phyloP scores from a whole-genome alignment of 92 coral and sea anemone genomes.

The Blastomussa wellsi region DNA sequence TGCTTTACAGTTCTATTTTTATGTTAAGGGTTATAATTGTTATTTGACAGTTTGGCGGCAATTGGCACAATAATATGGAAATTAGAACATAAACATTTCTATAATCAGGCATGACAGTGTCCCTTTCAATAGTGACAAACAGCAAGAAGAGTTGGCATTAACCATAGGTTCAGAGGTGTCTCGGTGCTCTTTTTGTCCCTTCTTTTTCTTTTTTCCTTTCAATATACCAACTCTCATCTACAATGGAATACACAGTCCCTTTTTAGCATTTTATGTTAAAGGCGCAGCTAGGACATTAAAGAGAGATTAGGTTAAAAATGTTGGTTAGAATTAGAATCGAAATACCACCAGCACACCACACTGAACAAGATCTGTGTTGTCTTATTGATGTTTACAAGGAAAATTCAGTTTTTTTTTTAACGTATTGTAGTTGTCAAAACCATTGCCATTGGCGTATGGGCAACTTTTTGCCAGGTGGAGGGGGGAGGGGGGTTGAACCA shows the following conservation, averaged over 20 bases:
- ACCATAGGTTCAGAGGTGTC: slow-evolving; percentile 41
- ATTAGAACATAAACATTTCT: too few relatives aligned
- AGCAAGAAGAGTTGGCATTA: slow-evolving; percentile 16
- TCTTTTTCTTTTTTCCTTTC: slow-evolving; percentile 89
- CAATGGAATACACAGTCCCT: slow-evolving; percentile 14
- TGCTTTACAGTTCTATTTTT: neutral
- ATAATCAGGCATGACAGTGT: too few relatives aligned
- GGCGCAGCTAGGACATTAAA: neutral
- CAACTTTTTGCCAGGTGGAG: too few relatives aligned
- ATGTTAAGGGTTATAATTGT: neutral
- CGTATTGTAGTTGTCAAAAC: too few relatives aligned
- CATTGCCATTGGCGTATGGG: too few relatives aligned
- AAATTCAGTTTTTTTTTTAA: too few relatives aligned
- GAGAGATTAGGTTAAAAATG: neutral
- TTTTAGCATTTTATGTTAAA: neutral
- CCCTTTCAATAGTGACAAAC: neutral
- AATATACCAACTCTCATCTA: slow-evolving; percentile 34
- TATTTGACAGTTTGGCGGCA: neutral
- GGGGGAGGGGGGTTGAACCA: too few relatives aligned
- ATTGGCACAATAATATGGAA: too few relatives aligned
- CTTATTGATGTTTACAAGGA: neutral
- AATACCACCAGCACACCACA: neutral
- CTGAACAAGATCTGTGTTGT: neutral
- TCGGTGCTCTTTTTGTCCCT: slow-evolving; percentile 48
- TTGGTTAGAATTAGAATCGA: neutral